Evolutionary conservation across 2,113 vertebrate genomes (phyloP), one percentile per base, ranked within the genome.

Genomic region (Nothoprocta perdicaria): DNA sequence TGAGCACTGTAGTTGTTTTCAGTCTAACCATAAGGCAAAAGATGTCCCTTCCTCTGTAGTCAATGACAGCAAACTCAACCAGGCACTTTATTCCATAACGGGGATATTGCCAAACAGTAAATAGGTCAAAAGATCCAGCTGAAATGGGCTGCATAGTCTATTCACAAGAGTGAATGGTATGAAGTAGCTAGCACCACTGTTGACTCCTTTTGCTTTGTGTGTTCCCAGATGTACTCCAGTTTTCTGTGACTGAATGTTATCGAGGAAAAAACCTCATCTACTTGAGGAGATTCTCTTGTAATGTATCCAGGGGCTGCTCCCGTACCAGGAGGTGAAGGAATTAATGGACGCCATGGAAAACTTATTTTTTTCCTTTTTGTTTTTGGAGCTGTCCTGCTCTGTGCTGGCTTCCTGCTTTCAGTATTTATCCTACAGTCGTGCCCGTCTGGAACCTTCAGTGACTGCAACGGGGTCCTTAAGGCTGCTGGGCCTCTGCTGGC

Each of bases 381-480:
- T 84, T 96, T 97, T 45, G 98, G 97, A 13, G 95, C 96, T 40
- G 45, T 95, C 31, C 93, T 98, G 69, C 55, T 98, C 33, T 98
- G 98, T 3, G 89, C 96, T 91, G 98, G 98, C 84, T 90, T 98
- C 53, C 88, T 98, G 80, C 96, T 98, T 60, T 98, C 97, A 55
- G 94, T 98, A 77, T 98, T 98, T 84, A 97, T 98, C 84, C 97
- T 98, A 60, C 98, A 98, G 84, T 92, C 97, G 0, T 98, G 97
- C 80, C 96, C 97, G 2, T 91, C 92, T 16, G 94, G 93, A 74
- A 76, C 87, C 35, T 65, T 95, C 62, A 85, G 73, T 52, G 92
- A 96, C 88, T 98, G 98, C 91, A 97, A 85, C 2, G 63, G 86
- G 45, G 84, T 96, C 82, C 97, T 98, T 68, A 98, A 97, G 94